phyloP scores from a whole-genome alignment of 2,113 vertebrate genomes.

The Panthera leo region DNA sequence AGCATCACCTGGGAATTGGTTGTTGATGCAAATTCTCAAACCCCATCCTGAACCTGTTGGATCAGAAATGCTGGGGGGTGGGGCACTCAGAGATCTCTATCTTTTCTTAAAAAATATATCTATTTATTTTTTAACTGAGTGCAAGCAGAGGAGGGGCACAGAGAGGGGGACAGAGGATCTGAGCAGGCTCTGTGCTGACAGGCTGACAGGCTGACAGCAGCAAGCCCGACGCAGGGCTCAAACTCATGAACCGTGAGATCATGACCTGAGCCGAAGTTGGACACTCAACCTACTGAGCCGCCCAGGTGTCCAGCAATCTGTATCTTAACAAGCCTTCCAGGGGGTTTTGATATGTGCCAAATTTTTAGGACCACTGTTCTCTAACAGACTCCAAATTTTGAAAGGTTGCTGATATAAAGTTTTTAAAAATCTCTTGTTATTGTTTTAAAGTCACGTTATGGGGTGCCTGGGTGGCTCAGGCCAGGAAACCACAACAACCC shows the following conservation, averaged over 20 bases:
- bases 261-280: too few species aligned
- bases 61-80: neutral
- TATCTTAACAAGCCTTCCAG: neutral
- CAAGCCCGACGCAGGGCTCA: too few species aligned
- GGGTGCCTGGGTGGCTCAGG: too few species aligned
- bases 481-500: conserved; percentile 6
- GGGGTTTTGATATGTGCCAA: neutral
- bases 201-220: too few species aligned
- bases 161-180: too few species aligned
- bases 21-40: neutral
- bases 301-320: neutral
- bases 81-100: neutral
- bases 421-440: neutral
- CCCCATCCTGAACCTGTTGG: neutral
- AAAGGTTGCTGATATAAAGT: neutral
- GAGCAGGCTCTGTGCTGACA: too few species aligned
- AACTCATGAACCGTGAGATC: too few species aligned
- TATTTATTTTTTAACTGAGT: too few species aligned
- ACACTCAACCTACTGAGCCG: neutral
- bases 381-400: neutral
- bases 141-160: too few species aligned
- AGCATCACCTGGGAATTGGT: neutral
- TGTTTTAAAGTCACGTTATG: too few species aligned
- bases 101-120: too few species aligned
- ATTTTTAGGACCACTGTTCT: neutral